Percentiles rank a stretch among this genome's conserved stretches.
Conservation (phyloP, 2,888 invertebrate species). For the Tetragonula carbonaria region DNA sequence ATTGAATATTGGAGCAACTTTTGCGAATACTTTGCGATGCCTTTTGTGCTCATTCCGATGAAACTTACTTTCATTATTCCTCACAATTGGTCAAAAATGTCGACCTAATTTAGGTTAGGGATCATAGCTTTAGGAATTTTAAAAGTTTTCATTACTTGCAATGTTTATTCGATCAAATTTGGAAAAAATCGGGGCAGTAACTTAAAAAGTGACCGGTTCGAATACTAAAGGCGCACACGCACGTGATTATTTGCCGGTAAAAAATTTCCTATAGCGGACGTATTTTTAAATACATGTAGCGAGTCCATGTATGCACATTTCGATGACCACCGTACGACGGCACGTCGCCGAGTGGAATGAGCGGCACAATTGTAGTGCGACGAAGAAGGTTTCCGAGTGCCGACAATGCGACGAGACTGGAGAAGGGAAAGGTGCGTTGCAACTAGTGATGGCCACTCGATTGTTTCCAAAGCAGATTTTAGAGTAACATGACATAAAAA, state of each 20-base stretch:
- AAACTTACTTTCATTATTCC: not conserved
- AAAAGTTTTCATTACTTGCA: not conserved
- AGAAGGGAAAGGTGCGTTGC: conserved; percentile 16
- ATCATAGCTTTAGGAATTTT: not conserved
- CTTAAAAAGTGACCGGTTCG: conserved; percentile 8
- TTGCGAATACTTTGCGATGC: no score
- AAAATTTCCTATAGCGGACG: conserved; percentile 21
- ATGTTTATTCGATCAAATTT: not conserved
- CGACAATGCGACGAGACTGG: conserved; percentile 10
- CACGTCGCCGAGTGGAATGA: conserved; percentile 70
- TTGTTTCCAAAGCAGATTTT: conserved; percentile 7
- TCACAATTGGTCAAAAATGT: not conserved
- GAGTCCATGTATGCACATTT: conserved; percentile 26
- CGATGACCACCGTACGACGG: conserved; percentile 62
- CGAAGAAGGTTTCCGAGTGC: conserved; percentile 39
- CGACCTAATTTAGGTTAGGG: not conserved
- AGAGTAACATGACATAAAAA: not conserved
- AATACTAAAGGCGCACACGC: not conserved
- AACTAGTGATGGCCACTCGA: conserved; percentile 31
- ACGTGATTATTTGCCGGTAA: conserved; percentile 26
- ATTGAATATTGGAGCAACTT: not conserved
- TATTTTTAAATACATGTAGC: conserved; percentile 17
- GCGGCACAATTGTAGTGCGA: conserved; percentile 55
- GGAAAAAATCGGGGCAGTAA: conserved; percentile 20
- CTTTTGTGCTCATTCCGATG: not conserved